A percentile compares a stretch with the other conserved stretches of the same genome.
These are phyloP conservation scores for Ochropacha duplaris DNA, from an alignment of 2,888 invertebrate species.

Conservation along the genomic window DNA sequence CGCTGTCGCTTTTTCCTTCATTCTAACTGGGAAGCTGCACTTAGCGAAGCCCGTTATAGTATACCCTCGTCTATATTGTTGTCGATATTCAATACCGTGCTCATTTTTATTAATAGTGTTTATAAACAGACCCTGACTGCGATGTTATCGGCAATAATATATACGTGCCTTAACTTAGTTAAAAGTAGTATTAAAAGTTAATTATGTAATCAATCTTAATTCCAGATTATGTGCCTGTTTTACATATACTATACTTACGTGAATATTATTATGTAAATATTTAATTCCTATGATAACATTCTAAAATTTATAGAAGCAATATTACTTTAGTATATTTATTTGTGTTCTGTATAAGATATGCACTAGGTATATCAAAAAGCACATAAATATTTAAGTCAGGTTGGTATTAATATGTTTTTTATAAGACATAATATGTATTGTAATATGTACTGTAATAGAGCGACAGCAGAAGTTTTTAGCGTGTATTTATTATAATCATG, in stretches of 20 bases:
- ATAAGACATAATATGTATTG: too few species aligned
- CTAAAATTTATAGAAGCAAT: background rate
- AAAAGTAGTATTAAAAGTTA: background rate
- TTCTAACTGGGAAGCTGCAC: background rate
- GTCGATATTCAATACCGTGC: background rate
- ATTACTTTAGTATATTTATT: background rate
- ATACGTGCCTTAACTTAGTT: too few species aligned
- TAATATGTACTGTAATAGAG: too few species aligned
- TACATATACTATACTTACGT: background rate
- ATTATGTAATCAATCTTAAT: background rate
- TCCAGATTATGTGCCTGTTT: background rate
- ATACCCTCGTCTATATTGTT: background rate
- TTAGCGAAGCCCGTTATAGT: background rate
- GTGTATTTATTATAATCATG: too few species aligned
- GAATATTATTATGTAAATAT: background rate
- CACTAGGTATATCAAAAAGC: background rate
- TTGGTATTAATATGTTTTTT: too few species aligned
- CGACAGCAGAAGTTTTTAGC: too few species aligned
- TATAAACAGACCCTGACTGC: background rate
- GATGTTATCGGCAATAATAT: background rate
- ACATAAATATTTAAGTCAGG: background rate
- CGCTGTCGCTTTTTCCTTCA: background rate
- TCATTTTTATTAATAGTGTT: background rate
- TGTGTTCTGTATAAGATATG: background rate
- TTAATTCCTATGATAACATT: background rate